These are phyloP conservation scores for Machimus rusticus DNA, from an alignment of 2,888 invertebrate species.

Conservation along the genomic window DNA sequence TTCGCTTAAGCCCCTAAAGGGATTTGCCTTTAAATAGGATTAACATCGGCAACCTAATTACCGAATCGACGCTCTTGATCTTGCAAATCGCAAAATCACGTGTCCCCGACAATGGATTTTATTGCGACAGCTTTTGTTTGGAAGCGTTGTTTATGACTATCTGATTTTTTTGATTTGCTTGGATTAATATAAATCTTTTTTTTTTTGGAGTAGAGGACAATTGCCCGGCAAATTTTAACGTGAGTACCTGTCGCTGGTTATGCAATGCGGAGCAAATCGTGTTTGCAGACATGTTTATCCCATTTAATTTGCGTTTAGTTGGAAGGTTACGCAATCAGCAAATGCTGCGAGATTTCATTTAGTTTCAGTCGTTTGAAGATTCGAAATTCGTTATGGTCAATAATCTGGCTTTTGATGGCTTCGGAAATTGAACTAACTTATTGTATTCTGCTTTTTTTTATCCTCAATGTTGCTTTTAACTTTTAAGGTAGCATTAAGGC, in stretches of 20 bases:
- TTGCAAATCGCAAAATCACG: not conserved
- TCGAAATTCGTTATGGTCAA: not conserved
- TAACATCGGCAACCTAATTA: not conserved
- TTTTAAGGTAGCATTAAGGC: not conserved
- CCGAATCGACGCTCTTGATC: not conserved
- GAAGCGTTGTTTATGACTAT: not conserved
- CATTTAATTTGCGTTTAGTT: not conserved
- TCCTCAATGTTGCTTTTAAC: not conserved
- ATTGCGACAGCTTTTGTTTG: not conserved
- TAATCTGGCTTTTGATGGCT: not conserved
- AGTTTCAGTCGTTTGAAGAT: not conserved
- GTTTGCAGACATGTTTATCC: not conserved
- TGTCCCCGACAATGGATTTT: not conserved
- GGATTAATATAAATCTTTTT: not conserved
- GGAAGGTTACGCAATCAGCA: not conserved
- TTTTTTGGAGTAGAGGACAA: not conserved
- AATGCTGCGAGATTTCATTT: not conserved
- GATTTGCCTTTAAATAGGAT: not conserved
- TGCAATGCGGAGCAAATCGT: not conserved
- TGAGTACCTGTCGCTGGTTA: not conserved
- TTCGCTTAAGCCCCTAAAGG: not conserved
- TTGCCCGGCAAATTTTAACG: not conserved
- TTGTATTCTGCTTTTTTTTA: not conserved
- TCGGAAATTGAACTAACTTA: not conserved
- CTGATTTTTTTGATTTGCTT: not conserved